Evolutionary conservation across 1,140 invertebrate species (phyloP), one percentile per base, ranked within the genome.

Genomic region (Pemphigus obesinymphae): DNA sequence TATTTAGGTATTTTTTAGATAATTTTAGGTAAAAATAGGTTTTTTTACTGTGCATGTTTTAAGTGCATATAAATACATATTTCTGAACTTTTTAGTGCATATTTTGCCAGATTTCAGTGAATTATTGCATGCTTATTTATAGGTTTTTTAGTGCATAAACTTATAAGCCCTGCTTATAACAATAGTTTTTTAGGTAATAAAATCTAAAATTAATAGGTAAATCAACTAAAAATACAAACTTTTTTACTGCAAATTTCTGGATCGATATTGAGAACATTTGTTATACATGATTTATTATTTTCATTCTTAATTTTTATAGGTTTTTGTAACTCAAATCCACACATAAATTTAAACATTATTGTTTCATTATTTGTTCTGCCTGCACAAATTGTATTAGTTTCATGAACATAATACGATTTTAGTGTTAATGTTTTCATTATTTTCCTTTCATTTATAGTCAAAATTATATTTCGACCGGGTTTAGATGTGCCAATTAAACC

Each of bases 201-300:
- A 11, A 45, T 7, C 34, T n/a, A 37, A 68, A 34, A 45, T 45
- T 5, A 40, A n/a, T n/a, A n/a, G n/a, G n/a, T n/a, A n/a, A 40
- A 68, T 40, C 17, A 68, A 37, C 34, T 37, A 50, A 50, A 73
- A 75, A 34, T 75, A 78, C 73, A 7, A 55, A 78, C 73, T 26
- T 61, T 78, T 43, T 78, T 17, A 26, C 40, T 53, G 40, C 73
- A 78, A 6, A 78, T 55, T 37, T 53, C n/a, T 78, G 73, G 73
- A 58, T 78, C 15, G 17, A 78, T 55, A 37, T 10, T 58, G 4
- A 78, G 20, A 23, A 78, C 50, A 15, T 58, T n/a, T 58, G 5
- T 26, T 3, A 2, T 15, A n/a, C n/a, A 55, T 26, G 2, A 23
- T 58, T 26, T 26, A n/a, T n/a, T n/a, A n/a, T n/a, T n/a, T 40